Percentiles rank a stretch among this genome's conserved stretches.
Conservation (phyloP, 2,888 invertebrate species). For the Agonopterix heracliana region DNA sequence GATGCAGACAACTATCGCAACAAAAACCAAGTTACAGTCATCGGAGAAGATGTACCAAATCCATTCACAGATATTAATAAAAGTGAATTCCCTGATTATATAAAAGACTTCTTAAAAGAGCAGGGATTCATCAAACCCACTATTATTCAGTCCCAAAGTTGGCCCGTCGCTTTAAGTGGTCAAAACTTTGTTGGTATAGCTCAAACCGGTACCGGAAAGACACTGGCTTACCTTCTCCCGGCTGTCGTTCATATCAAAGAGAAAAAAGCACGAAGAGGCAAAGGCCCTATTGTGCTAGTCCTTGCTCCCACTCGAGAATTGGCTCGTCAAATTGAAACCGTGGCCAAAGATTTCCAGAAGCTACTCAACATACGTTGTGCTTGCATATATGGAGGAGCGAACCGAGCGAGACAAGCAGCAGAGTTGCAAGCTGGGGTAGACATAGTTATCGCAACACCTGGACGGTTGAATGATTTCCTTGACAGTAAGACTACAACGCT, state of each 20-base stretch:
- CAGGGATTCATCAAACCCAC: slow-evolving; percentile 85
- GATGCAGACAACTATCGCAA: slow-evolving; percentile 79
- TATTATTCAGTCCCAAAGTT: slow-evolving; percentile 88
- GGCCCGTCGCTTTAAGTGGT: slow-evolving; percentile 89
- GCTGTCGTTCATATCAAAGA: slow-evolving; percentile 90
- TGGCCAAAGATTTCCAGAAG: slow-evolving; percentile 85
- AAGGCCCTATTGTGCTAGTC: slow-evolving; percentile 88
- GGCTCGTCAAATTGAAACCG: slow-evolving; percentile 87
- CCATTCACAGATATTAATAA: slow-evolving; percentile 86
- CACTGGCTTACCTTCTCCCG: slow-evolving; percentile 85
- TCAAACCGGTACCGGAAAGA: slow-evolving; percentile 88
- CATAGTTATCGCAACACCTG: slow-evolving; percentile 92
- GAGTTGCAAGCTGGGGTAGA: slow-evolving; percentile 84
- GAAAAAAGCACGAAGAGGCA: slow-evolving; percentile 81
- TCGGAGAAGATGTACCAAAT: slow-evolving; percentile 82
- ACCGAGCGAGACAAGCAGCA: slow-evolving; percentile 79
- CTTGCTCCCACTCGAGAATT: slow-evolving; percentile 87
- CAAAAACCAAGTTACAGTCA: slow-evolving; percentile 83
- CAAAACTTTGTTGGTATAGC: slow-evolving; percentile 91
- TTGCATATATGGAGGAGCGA: slow-evolving; percentile 92
- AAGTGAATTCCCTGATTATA: slow-evolving; percentile 83
- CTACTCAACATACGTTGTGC: slow-evolving; percentile 83
- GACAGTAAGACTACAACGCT: slow-evolving; percentile 82
- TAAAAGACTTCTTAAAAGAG: slow-evolving; percentile 77
- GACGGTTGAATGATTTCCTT: slow-evolving; percentile 89